phyloP scores from a whole-genome alignment of 2,113 vertebrate genomes.

The Hyperoodon ampullatus region DNA sequence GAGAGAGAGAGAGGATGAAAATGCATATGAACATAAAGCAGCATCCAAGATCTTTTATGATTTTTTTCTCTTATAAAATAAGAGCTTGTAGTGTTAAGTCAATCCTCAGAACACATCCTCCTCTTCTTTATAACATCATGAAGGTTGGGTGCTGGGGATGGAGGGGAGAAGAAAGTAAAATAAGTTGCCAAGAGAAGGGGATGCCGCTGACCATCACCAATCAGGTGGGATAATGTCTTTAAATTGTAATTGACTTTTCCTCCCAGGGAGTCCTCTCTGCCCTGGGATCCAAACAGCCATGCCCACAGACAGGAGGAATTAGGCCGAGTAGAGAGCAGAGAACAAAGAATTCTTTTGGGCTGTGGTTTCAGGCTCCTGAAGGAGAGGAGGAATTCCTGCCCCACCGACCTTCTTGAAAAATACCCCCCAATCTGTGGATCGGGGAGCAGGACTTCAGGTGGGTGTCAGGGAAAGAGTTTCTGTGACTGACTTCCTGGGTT shows the following conservation, averaged over 20 bases:
- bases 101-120: background rate
- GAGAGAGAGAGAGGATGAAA: too few species aligned
- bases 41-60: background rate
- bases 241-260: background rate
- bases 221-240: background rate
- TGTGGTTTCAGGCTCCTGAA: background rate
- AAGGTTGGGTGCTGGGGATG: accelerated
- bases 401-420: background rate
- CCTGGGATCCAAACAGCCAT: background rate
- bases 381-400: background rate
- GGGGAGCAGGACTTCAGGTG: background rate
- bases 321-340: background rate
- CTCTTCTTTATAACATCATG: background rate
- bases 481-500: background rate
- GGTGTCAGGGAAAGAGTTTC: background rate
- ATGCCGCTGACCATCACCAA: background rate
- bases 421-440: background rate
- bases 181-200: background rate
- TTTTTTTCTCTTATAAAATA: background rate
- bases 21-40: background rate
- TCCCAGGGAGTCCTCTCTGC: background rate
- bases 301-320: accelerated
- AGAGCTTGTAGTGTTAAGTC: background rate
- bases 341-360: background rate
- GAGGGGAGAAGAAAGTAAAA: background rate